Base-by-base conservation (phyloP, 1,140 invertebrate species). In the Hycleus cichorii region DNA sequence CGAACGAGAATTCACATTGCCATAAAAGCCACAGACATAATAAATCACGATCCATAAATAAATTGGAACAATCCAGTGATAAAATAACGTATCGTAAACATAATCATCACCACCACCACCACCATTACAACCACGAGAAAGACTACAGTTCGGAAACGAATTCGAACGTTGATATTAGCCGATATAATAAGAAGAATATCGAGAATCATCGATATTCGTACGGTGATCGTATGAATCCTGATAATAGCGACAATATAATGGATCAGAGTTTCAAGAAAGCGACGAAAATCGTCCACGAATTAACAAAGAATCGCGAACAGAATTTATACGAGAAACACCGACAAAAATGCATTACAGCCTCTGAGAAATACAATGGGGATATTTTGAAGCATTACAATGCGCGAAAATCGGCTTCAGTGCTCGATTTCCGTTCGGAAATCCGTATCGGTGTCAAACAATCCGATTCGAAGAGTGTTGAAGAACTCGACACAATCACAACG, bases 71-170 rank as follows among this genome's bases (percentile, higher is more conserved):
- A 42, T 62, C 59, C 38, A 59, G 60, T 32, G 64, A 71, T 9
- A 71, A 69, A 47, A 54, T 71, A 38, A 54, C 65, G 24, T 68
- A 63, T 56, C 56, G 71, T 65, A 65, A 69, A 68, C 72, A 58
- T 72, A 69, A 42, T 64, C 73, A 58, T 73, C 60, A 68, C 55
- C 65, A 73, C 55, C 65, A 73, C 74, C 69, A 70, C 49, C 63
- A 68, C 49, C 59, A 32, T 32, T 32, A 32, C 7, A 32, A 32
- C 3, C 32, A 32, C 3, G 64, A 72, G n/a, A 66, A 68, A 47
- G 79, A 81, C 64, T 81, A 81, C 66, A 75, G 69, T 60, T 78
- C 78, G 1, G 81, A 81, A 64, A 81, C 78, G 4, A 79, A 80
- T 48, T 79, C 78, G 12, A 76, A 75, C 9, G 72, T 78, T 24